Base-by-base conservation (phyloP, 2,888 invertebrate genomes). In the Trissolcus brochymenae region DNA sequence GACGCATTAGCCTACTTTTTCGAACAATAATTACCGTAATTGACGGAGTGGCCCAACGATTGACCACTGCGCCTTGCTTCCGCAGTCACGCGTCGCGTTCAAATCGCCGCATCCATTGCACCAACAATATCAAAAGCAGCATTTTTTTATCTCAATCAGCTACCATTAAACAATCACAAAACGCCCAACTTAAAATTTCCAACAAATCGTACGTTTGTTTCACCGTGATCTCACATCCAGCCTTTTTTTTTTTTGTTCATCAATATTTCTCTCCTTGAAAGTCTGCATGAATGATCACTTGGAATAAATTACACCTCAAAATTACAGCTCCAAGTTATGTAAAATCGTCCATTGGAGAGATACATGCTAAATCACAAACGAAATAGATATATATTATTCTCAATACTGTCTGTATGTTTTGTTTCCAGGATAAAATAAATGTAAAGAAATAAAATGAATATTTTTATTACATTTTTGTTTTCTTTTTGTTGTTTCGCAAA, bases 1-100 rank as follows among this genome's bases (percentile, higher is more conserved):
- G 72, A 49, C 61, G 70, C 75, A 74, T 74, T 72, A 72, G 61
- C 77, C 77, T 72, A 76, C 76, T 76, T 72, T 66, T 76, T 60
- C 61, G 57, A 71, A 62, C 46, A 51, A 61, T 61, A 76, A 76
- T 70, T 70, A 76, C 60, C 64, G 76, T 62, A 70, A 76, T 70
- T 60, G 68, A 25, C 17, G 60, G 56, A 66, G 49, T 66, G 73
- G 66, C 56, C 75, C 64, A 62, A 60, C 53, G 70, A 65, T 68
- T 66, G 68, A 76, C 66, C 76, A 71, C 71, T 76, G 76, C 76
- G 70, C 76, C 76, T 56, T 55, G 70, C 70, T 65, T 65, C 65
- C 70, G 65, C 76, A 60, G 76, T 76, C 70, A 76, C 76, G 70
- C 76, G 76, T 76, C 70, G 71, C 61, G 57, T 50, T 72, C 49